These are phyloP conservation scores for Crypturellus tataupa DNA, from an alignment of 2,797 vertebrate genomes.

Conservation along the genomic window DNA sequence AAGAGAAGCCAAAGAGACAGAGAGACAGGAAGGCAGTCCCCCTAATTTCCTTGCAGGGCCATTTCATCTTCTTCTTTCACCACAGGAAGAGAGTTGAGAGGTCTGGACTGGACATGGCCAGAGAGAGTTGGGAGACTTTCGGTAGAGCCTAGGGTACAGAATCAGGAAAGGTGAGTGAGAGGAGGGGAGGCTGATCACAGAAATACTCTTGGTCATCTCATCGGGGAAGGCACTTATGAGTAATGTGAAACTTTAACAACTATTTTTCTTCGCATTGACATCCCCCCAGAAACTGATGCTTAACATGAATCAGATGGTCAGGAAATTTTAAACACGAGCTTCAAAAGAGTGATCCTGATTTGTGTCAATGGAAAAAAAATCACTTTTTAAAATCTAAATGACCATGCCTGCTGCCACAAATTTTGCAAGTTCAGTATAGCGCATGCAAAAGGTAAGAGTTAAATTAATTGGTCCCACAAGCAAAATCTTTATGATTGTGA, in stretches of 20 bases:
- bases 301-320: background rate
- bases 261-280: background rate
- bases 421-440: background rate
- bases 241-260: background rate
- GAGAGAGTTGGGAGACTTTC: constrained; percentile 86
- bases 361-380: rapidly evolving
- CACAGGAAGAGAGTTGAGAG: constrained; percentile 79
- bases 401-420: background rate
- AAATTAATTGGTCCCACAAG: no score
- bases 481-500: background rate
- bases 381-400: background rate
- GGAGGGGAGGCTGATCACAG: background rate
- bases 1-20: constrained; percentile 13
- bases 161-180: constrained; percentile 42
- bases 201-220: background rate
- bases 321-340: background rate
- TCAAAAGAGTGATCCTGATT: background rate
- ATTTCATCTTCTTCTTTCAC: constrained; percentile 86
- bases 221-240: rapidly evolving
- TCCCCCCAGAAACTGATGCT: background rate
- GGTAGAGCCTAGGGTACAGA: constrained; percentile 74
- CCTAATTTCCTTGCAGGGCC: constrained; percentile 70
- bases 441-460: background rate
- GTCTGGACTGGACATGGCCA: constrained; percentile 83
- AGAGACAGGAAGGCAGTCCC: constrained; percentile 8